Base-by-base conservation (phyloP, 2,888 invertebrate species). In the Synanthedon tipuliformis region DNA sequence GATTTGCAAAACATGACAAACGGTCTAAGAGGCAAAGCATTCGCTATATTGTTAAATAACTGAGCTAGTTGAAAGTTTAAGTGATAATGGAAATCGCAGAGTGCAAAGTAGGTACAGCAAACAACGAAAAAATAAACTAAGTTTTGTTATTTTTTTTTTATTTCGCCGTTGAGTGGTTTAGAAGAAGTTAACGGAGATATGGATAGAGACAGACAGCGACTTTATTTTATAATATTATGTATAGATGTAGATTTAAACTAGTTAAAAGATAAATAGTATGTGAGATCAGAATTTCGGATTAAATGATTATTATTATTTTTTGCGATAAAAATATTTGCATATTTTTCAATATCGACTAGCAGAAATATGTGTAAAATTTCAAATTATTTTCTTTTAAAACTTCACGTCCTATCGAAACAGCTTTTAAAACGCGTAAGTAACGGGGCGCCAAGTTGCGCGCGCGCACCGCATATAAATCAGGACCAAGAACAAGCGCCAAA, bases 1-100 rank as follows among this genome's bases (percentile, higher is more conserved):
- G 81, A 81, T 71, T 79, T 73, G 81, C 79, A 69, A 57, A 68
- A 69, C 54, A 56, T 51, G 52, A 27, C 59, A 55, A 63, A 34
- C 10, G 56, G 61, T 54, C 61, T 59, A 13, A 45, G 13, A n/a
- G 57, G 54, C 60, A 61, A 57, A 58, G 55, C 51, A 55, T 57
- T 60, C 65, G 64, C 63, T 66, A 69, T 66, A 68, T 65, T 68
- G 74, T 71, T 75, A 75, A 73, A 18, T 18, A 18, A 18, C 18
- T 76, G 68, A 67, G 71, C 72, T 69, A 75, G 71, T 78, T 75
- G 62, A 69, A 74, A 73, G 71, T 71, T 61, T 57, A 55, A 57
- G 53, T 56, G 64, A 71, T 66, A 69, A 72, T 66, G 55, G 56
- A 54, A 55, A 8, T 45, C 41, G 34, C 10, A 16, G 49, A 23